These are phyloP conservation scores for sheep (Ovis aries) DNA, from an alignment of 2,113 vertebrate genomes.

Conservation along the genomic window DNA sequence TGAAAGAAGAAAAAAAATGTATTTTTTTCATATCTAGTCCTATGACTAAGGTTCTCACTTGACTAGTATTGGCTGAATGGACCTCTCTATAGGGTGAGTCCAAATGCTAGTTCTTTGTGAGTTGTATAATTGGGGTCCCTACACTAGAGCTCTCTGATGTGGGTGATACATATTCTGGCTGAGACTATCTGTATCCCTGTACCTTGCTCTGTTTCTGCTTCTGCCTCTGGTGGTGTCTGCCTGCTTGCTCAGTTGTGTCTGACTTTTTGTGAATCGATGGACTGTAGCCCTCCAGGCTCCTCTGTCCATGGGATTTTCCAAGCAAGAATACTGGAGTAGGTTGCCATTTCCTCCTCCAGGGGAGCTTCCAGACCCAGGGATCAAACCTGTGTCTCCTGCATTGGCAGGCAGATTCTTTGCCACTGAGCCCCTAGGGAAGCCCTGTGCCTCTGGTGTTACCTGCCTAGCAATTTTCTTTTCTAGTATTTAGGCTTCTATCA, in stretches of 20 bases:
- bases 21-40: background rate
- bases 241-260: background rate
- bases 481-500: background rate
- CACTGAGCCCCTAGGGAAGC: background rate
- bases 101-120: background rate
- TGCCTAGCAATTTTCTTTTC: background rate
- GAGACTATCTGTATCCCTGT: background rate
- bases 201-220: background rate
- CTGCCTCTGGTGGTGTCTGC: background rate
- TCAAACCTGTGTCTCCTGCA: background rate
- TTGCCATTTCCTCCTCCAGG: background rate
- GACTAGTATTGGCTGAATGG: background rate
- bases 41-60: background rate
- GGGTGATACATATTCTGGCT: background rate
- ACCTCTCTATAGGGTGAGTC: background rate
- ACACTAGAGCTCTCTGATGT: background rate
- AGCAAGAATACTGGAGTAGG: background rate
- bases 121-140: accelerated
- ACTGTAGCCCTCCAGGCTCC: background rate
- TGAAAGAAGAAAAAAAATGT: background rate
- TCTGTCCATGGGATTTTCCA: background rate
- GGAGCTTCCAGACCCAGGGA: background rate
- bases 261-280: background rate
- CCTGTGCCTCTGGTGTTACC: background rate
- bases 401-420: background rate